Conservation (phyloP, 2,797 vertebrate species). For the Melopsittacus undulatus region DNA sequence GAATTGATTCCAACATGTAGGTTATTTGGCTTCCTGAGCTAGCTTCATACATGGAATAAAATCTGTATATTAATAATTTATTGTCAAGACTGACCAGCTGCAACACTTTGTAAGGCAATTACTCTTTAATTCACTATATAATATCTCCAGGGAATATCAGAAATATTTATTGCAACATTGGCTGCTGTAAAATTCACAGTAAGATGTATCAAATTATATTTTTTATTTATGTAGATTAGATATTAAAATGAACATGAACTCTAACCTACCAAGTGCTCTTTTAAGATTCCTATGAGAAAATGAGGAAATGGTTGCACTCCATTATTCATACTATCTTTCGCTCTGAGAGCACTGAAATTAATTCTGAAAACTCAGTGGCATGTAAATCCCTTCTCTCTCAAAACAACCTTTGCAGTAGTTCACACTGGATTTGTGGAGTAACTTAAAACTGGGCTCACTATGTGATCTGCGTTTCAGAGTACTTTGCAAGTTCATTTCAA, state of each 20-base stretch:
- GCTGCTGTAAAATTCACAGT: not conserved
- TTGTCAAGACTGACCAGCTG: not conserved
- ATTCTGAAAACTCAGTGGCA: not conserved
- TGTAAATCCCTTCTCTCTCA: not conserved
- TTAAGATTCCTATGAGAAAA: not conserved
- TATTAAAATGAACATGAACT: not conserved
- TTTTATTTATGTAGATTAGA: not conserved
- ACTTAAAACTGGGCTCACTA: slow-evolving; percentile 5
- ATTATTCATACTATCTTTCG: not conserved
- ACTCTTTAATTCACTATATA: not conserved
- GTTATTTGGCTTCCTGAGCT: slow-evolving; percentile 16
- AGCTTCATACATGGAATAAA: not conserved
- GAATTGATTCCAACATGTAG: not conserved
- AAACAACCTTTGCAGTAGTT: not conserved
- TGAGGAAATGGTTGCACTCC: not conserved
- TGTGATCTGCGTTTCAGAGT: not conserved
- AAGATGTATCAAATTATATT: not conserved
- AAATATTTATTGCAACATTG: not conserved
- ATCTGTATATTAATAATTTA: not conserved
- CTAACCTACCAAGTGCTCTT: not conserved
- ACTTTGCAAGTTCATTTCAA: not conserved
- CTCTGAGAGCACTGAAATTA: not conserved
- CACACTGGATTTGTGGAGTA: slow-evolving; percentile 24
- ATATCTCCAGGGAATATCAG: not conserved
- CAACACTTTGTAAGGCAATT: slow-evolving; percentile 1